These are phyloP conservation scores for Tiliacea aurago DNA, from an alignment of 2,888 invertebrate genomes.

Conservation along the genomic window DNA sequence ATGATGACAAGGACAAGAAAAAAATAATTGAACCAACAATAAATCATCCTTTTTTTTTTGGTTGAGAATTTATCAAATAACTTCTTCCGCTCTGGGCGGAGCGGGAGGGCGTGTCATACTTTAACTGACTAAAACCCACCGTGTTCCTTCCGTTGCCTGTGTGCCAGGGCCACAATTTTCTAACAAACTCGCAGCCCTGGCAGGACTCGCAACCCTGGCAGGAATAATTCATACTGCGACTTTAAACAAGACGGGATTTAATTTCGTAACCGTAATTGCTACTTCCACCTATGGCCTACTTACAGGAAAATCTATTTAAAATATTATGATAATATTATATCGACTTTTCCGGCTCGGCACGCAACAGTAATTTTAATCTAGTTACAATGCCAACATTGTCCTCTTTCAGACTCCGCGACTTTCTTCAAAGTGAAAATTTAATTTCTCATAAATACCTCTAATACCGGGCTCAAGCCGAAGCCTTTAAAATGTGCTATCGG, in stretches of 20 bases:
- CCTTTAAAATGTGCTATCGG: slow-evolving; percentile 17
- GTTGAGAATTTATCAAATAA: no score
- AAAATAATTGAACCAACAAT: no score
- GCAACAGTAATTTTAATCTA: slow-evolving; percentile 33
- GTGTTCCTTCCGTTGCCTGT: no score
- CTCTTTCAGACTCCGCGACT: slow-evolving; percentile 7
- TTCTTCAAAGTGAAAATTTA: slow-evolving; percentile 44
- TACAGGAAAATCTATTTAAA: not conserved
- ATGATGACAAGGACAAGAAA: not conserved
- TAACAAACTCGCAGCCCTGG: no score
- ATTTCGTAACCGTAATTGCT: not conserved
- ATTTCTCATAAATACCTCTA: slow-evolving; percentile 41
- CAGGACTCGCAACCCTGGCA: no score
- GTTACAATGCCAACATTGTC: slow-evolving; percentile 25
- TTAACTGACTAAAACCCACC: no score
- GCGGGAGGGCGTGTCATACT: no score
- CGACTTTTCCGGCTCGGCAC: slow-evolving; percentile 7
- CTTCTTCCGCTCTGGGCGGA: no score
- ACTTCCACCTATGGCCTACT: not conserved
- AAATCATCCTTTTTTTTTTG: no score
- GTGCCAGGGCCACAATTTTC: no score
- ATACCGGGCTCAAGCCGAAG: slow-evolving; percentile 8
- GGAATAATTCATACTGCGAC: not conserved
- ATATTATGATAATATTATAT: not conserved
- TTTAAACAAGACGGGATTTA: slow-evolving; percentile 4